Conservation (phyloP, 2,797 vertebrate species). For the Epinephelus awoara region DNA sequence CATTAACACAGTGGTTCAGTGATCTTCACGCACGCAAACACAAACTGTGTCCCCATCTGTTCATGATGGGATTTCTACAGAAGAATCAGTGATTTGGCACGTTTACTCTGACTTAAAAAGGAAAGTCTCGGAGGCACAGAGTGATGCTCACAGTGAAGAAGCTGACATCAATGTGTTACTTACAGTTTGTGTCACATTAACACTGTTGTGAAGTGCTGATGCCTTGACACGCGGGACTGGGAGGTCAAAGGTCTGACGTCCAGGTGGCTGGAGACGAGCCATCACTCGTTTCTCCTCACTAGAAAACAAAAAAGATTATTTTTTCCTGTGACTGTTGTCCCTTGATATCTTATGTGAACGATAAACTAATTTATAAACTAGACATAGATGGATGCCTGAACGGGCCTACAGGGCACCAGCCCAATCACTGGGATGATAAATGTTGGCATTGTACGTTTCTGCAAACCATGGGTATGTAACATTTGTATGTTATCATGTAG, state of each 20-base stretch:
- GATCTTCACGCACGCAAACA: not conserved
- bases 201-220: slow-evolving; percentile 12
- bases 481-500: no score
- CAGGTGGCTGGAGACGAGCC: slow-evolving; percentile 5
- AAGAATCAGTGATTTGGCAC: slow-evolving; percentile 41
- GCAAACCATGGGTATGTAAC: no score
- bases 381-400: not conserved
- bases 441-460: no score
- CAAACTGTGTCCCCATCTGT: not conserved
- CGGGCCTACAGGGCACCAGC: no score
- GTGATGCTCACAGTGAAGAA: slow-evolving; percentile 9
- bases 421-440: no score
- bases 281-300: slow-evolving; percentile 65
- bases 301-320: slow-evolving; percentile 21
- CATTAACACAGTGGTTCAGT: slow-evolving; percentile 15
- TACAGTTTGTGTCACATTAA: slow-evolving; percentile 13
- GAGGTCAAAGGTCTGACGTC: slow-evolving; percentile 37
- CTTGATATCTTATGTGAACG: not conserved
- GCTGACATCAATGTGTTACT: not conserved
- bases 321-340: not conserved
- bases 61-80: slow-evolving; percentile 4
- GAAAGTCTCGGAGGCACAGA: slow-evolving; percentile 13
- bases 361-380: not conserved
- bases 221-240: not conserved
- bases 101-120: slow-evolving; percentile 8